A percentile compares a stretch with the other conserved stretches of the same genome.
Conservation (phyloP, 2,797 vertebrate genomes). For the Sebastes reedi region DNA sequence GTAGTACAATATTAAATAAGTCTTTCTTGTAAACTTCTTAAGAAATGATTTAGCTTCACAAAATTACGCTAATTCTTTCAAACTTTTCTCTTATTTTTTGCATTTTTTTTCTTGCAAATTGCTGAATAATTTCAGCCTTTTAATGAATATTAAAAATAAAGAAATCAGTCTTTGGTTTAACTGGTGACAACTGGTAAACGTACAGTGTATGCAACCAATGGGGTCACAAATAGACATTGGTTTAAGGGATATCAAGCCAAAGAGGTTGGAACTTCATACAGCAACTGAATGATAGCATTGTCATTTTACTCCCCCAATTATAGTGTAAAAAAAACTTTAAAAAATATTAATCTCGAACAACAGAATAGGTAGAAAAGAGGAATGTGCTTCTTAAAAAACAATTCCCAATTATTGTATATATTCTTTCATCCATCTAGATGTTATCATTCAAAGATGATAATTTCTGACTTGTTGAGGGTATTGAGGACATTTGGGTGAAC, state of each 20-base stretch:
- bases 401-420: background rate
- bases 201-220: background rate
- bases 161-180: background rate
- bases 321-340: no score
- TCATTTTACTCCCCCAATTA: background rate
- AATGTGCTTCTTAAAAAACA: background rate
- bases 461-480: background rate
- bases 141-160: background rate
- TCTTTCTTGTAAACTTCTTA: background rate
- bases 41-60: background rate
- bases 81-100: background rate
- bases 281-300: background rate
- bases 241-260: background rate
- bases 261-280: background rate
- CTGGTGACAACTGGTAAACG: background rate
- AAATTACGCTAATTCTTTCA: background rate
- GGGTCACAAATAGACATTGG: background rate
- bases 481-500: background rate
- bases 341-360: background rate
- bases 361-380: background rate
- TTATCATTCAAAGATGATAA: background rate
- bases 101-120: background rate
- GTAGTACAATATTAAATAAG: background rate
- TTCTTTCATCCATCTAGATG: background rate
- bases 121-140: background rate